Conservation (phyloP, 1,140 invertebrate species). For the Drosophila funebris region DNA sequence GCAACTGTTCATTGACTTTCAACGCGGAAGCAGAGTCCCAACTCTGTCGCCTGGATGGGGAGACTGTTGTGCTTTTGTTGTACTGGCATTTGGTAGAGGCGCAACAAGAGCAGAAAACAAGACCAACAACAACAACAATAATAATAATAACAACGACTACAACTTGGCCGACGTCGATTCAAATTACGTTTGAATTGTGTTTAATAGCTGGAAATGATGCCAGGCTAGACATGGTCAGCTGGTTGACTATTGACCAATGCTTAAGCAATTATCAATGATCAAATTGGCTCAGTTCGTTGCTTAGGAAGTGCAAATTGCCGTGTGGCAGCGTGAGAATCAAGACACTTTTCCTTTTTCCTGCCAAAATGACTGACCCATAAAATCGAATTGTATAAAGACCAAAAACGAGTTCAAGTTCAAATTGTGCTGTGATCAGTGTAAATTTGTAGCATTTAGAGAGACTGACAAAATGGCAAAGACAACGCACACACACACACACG, state of each 20-base stretch:
- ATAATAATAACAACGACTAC: slow-evolving; percentile 34
- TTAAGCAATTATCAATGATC: slow-evolving; percentile 68
- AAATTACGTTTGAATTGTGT: slow-evolving; percentile 79
- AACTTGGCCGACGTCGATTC: slow-evolving; percentile 39
- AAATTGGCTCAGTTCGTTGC: slow-evolving; percentile 50
- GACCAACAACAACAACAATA: slow-evolving; percentile 34
- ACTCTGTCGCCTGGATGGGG: slow-evolving; percentile 19
- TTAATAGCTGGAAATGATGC: slow-evolving; percentile 79
- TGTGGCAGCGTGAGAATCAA: slow-evolving; percentile 66
- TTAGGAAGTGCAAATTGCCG: slow-evolving; percentile 74
- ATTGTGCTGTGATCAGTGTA: slow-evolving; percentile 39
- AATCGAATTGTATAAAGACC: background rate
- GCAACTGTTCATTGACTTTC: slow-evolving; percentile 70
- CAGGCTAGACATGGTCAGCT: slow-evolving; percentile 54
- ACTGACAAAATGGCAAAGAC: slow-evolving; percentile 72
- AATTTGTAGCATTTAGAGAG: slow-evolving; percentile 74
- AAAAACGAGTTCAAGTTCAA: slow-evolving; percentile 74
- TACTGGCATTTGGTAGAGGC: slow-evolving; percentile 50
- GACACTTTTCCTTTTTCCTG: slow-evolving; percentile 71
- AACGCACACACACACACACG: slow-evolving; percentile 19
- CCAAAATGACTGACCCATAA: slow-evolving; percentile 1
- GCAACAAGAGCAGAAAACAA: slow-evolving; percentile 42
- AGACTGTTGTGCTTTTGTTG: slow-evolving; percentile 15
- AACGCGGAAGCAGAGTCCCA: slow-evolving; percentile 58
- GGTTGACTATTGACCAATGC: slow-evolving; percentile 45